These are phyloP conservation scores for Turnix velox DNA, from an alignment of 2,113 vertebrate species.

Conservation along the genomic window DNA sequence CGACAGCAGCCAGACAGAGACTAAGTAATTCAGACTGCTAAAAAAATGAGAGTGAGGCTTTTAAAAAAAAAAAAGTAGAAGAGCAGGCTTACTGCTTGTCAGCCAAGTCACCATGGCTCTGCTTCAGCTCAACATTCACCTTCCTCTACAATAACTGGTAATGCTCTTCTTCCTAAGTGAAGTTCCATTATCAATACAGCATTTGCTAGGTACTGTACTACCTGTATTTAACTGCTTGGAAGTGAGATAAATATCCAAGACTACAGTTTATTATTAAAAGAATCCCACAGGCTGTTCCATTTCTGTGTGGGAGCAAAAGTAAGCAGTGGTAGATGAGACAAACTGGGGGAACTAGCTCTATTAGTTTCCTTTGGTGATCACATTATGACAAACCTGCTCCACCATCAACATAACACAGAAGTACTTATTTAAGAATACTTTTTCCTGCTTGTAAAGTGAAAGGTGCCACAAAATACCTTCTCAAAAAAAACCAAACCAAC, in stretches of 20 bases:
- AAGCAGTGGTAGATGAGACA: background rate
- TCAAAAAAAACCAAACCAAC: background rate
- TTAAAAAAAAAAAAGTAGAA: background rate
- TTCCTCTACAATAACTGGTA: background rate
- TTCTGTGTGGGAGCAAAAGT: background rate
- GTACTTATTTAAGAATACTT: background rate
- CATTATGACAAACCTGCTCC: background rate
- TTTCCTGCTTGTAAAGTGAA: background rate
- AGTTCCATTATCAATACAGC: background rate
- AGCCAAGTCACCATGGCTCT: background rate
- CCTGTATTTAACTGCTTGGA: background rate
- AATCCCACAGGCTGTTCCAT: background rate
- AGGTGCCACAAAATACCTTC: background rate
- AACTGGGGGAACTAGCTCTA: background rate
- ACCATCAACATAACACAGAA: background rate
- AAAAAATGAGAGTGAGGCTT: background rate
- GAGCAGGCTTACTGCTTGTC: fast-evolving
- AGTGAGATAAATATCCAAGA: background rate
- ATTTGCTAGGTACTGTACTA: background rate
- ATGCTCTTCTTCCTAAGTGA: background rate
- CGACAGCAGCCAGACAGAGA: background rate
- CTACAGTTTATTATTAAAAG: background rate
- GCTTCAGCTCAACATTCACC: background rate
- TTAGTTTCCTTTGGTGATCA: background rate
- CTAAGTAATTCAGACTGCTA: background rate